Base-by-base conservation (phyloP, 2,113 vertebrate genomes). In the Chionomys nivalis region DNA sequence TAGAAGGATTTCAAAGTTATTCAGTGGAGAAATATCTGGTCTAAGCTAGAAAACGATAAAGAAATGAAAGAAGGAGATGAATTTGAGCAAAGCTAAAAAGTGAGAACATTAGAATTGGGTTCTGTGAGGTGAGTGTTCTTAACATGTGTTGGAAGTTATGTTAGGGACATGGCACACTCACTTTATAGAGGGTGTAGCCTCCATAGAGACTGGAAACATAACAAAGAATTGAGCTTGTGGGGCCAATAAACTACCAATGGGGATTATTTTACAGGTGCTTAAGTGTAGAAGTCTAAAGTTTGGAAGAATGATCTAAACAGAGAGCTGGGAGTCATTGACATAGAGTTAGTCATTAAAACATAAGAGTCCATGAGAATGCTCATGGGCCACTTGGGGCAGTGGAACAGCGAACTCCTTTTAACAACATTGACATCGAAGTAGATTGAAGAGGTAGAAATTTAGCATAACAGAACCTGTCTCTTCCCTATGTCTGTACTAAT, bases 271-370 rank as follows among this genome's bases (percentile, higher is more conserved):
- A 19, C 8, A 76, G 75, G 14, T 90, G 49, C 63, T 89, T 49
- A 87, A 7, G 24, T 42, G 26, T n/a, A 90, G 68, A 81, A 89
- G 47, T 65, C 17, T 19, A 92, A 89, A 70, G 52, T 63, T 82
- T 92, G 44, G 61, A 91, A 83, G 83, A 94, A 9, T 28, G 44
- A 58, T 78, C 73, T 87, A 72, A 93, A 79, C 73, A 70, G 91
- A 49, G 72, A 82, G 33, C 39, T 93, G 93, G 96, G 89, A 92
- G 33, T 49, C 78, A 87, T 58, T 96, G 88, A 39, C 61, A 72
- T 61, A 72, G 5, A 33, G 42, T 65, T n/a, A 85, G 23, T n/a
- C 92, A 68, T 94, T 90, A 89, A 76, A 91, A 44, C 78, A 55
- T 21, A 47, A 79, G 9, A 79, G 16, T 28, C 8, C 65, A 70